Conservation (phyloP, 2,888 invertebrate genomes). For the Dione juno region DNA sequence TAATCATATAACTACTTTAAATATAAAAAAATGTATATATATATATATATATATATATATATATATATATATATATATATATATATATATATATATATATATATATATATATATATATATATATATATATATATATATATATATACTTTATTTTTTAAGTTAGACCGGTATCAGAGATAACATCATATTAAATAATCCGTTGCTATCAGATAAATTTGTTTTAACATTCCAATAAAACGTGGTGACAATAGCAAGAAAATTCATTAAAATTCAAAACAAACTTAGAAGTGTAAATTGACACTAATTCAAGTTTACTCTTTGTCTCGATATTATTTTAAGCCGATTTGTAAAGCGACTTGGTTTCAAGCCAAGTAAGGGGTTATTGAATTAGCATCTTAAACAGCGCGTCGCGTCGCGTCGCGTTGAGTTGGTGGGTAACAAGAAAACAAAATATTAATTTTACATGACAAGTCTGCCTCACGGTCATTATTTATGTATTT, state of each 20-base stretch:
- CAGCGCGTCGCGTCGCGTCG: background rate
- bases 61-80: no score
- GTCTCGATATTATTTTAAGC: slow-evolving; percentile 27
- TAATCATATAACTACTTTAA: no score
- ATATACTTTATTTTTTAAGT: no score
- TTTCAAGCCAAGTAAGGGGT: slow-evolving; percentile 28
- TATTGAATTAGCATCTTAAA: slow-evolving; percentile 33
- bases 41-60: no score
- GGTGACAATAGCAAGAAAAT: slow-evolving; percentile 19
- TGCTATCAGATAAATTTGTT: background rate
- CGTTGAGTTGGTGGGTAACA: background rate
- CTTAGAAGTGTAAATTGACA: slow-evolving; percentile 35
- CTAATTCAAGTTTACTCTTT: slow-evolving; percentile 24
- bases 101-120: no score
- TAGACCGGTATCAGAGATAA: background rate
- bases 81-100: no score
- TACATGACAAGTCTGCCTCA: no score
- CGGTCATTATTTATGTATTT: no score
- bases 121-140: no score
- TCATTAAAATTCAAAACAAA: slow-evolving; percentile 31
- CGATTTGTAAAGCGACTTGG: slow-evolving; percentile 32
- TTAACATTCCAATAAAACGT: slow-evolving; percentile 1
- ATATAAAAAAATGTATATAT: background rate
- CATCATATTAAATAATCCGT: background rate
- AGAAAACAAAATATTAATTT: background rate